These are phyloP conservation scores for Myiopsitta monachus DNA, from an alignment of 2,113 vertebrate genomes.

Conservation along the genomic window DNA sequence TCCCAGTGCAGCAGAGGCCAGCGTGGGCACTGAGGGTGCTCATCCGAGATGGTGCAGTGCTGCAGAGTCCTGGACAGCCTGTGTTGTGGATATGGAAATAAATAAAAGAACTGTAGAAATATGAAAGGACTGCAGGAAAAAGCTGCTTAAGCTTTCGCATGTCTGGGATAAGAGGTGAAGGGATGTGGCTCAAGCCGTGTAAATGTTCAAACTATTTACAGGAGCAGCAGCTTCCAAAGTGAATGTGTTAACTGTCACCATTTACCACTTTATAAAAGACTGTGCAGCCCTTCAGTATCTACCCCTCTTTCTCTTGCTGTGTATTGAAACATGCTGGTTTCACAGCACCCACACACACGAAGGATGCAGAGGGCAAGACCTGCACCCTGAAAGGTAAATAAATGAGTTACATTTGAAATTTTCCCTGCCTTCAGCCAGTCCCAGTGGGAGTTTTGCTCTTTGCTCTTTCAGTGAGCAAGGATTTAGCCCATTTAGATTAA, in stretches of 20 bases:
- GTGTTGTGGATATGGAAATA: not conserved
- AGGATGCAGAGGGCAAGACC: not conserved
- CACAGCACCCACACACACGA: slow-evolving; percentile 16
- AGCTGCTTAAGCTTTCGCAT: not conserved
- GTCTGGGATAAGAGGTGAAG: not conserved
- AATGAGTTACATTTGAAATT: not conserved
- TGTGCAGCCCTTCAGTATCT: not conserved
- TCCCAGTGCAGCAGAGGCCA: not conserved
- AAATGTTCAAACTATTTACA: not conserved
- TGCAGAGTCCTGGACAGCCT: not conserved
- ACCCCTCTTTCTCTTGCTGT: not conserved
- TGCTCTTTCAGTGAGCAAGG: not conserved
- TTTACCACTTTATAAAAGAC: not conserved
- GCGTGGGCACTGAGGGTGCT: not conserved
- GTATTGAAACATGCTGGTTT: not conserved
- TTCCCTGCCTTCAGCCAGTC: not conserved
- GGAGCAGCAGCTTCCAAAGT: not conserved
- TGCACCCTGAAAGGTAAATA: not conserved
- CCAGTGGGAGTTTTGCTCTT: not conserved
- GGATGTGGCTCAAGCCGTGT: not conserved
- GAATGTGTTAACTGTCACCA: not conserved
- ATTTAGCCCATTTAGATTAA: slow-evolving; percentile 30
- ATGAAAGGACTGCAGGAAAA: not conserved
- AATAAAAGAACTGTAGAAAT: not conserved
- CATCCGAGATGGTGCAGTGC: not conserved